Conservation (phyloP, 2,797 vertebrate species). For the Choloepus didactylus region DNA sequence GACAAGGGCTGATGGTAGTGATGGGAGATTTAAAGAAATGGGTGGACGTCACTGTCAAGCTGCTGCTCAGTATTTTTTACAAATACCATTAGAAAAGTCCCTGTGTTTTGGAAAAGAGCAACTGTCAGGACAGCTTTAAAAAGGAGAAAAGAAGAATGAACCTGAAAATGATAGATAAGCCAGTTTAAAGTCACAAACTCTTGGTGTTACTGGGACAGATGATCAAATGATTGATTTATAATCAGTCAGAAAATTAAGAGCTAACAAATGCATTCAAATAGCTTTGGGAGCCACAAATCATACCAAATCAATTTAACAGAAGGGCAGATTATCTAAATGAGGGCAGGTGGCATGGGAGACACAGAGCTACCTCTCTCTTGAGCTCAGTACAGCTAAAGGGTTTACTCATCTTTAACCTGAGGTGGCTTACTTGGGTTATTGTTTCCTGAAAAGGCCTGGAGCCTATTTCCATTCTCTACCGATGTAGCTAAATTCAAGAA, state of each 20-base stretch:
- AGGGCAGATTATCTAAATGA: not conserved
- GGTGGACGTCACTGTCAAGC: not conserved
- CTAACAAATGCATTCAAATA: slow-evolving; percentile 6
- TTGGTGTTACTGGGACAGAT: not conserved
- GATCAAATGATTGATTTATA: slow-evolving; percentile 32
- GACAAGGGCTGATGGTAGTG: not conserved
- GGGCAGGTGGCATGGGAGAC: not conserved
- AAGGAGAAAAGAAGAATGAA: slow-evolving; percentile 10
- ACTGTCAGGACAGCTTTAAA: not conserved
- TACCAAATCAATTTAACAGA: not conserved
- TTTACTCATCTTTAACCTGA: not conserved
- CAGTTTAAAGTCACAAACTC: slow-evolving; percentile 43
- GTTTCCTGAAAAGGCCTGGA: slow-evolving; percentile 4
- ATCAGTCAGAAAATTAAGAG: slow-evolving; percentile 63
- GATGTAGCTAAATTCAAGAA: not conserved
- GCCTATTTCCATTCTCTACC: not conserved
- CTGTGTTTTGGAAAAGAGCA: slow-evolving; percentile 38
- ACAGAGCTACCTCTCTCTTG: not conserved
- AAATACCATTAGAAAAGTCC: slow-evolving; percentile 30
- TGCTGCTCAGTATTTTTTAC: not conserved
- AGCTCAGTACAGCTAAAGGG: not conserved
- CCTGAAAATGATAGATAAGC: slow-evolving; percentile 32
- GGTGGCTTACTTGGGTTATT: not conserved
- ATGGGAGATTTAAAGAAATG: not conserved
- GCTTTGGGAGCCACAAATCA: slow-evolving; percentile 27